Evolutionary conservation across 2,888 invertebrate species (phyloP).

Genomic region (Mesorhabditis sp.): DNA sequence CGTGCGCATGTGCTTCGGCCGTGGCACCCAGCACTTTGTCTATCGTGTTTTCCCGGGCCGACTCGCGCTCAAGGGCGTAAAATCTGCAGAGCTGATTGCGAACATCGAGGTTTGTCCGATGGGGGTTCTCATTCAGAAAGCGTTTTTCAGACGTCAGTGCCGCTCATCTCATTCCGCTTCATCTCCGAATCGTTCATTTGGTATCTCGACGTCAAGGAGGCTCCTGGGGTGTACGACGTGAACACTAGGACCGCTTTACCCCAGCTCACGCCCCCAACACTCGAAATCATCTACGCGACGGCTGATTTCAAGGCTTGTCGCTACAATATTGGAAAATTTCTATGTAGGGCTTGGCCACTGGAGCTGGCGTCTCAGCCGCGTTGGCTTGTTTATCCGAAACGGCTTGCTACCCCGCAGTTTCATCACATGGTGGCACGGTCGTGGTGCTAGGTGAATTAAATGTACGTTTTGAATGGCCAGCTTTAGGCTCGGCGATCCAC

Average conservation of each 20-base stretch:
- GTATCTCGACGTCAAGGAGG: neutral
- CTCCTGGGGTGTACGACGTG: neutral
- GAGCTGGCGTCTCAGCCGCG: constrained; percentile 82
- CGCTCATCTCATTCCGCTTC: neutral
- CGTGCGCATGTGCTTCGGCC: neutral
- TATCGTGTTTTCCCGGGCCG: neutral
- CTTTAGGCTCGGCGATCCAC: neutral
- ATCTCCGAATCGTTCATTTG: neutral
- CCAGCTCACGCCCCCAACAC: constrained; percentile 28
- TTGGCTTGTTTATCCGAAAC: constrained; percentile 63
- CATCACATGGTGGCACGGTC: constrained; percentile 14
- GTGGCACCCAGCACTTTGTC: neutral
- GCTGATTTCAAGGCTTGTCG: constrained; percentile 60
- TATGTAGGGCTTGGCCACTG: constrained; percentile 78
- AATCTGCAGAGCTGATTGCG: neutral
- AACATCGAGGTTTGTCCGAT: neutral
- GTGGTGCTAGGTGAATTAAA: constrained; percentile 12
- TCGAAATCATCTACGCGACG: constrained; percentile 61
- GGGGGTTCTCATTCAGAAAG: neutral
- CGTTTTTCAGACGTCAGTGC: neutral
- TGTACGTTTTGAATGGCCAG: neutral
- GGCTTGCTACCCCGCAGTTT: constrained; percentile 38
- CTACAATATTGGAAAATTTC: neutral
- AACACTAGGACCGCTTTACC: neutral
- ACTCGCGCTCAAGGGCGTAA: neutral